phyloP scores from a whole-genome alignment of 2,113 vertebrate genomes.

The Stegostoma tigrinum region DNA sequence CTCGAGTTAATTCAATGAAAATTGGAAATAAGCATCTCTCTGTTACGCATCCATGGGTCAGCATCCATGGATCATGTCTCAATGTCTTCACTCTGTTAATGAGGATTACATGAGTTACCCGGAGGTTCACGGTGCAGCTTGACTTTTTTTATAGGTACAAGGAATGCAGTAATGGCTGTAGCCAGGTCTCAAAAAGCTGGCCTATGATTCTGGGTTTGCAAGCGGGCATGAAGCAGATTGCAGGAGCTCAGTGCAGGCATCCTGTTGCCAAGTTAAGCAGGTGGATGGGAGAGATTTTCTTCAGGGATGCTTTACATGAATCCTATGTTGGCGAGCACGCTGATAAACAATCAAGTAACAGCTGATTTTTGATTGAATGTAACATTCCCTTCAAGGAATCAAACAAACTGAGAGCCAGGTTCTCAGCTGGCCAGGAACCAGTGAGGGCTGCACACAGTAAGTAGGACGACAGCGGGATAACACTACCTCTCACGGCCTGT shows the following conservation, averaged over 20 bases:
- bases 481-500: neutral
- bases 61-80: no score
- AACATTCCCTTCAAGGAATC: conserved; percentile 16
- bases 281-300: conserved; percentile 9
- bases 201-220: neutral
- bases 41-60: neutral
- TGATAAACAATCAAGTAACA: conserved; percentile 18
- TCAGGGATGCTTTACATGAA: neutral
- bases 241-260: neutral
- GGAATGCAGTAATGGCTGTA: neutral
- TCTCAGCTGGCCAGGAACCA: neutral
- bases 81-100: neutral
- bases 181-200: neutral
- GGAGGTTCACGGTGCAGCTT: neutral
- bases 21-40: neutral
- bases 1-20: neutral
- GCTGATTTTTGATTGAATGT: conserved; percentile 26
- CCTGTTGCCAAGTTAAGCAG: neutral
- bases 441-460: neutral
- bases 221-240: neutral
- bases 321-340: neutral
- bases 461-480: neutral
- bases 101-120: neutral
- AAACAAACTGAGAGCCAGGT: neutral
- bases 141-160: neutral